These are phyloP conservation scores for Elephas maximus DNA, from an alignment of 2,113 vertebrate genomes.

Conservation along the genomic window DNA sequence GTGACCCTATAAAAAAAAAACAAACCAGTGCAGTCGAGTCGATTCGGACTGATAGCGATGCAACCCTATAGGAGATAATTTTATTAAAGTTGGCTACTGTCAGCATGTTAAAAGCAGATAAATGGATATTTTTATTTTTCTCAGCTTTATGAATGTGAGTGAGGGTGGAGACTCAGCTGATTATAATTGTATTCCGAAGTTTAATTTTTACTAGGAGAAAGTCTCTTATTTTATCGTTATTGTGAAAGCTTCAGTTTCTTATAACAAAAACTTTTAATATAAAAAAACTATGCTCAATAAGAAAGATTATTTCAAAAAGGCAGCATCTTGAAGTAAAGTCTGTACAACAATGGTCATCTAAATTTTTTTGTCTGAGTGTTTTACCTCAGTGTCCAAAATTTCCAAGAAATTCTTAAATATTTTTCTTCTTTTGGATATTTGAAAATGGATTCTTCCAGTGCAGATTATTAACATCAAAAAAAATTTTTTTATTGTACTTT, in stretches of 20 bases:
- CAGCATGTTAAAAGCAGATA: not conserved
- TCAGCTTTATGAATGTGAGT: not conserved
- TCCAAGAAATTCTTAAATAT: not conserved
- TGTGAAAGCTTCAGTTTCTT: not conserved
- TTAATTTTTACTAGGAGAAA: not conserved
- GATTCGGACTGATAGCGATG: too few species aligned
- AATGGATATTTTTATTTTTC: not conserved
- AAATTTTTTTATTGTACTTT: too few species aligned
- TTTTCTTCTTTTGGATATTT: not conserved
- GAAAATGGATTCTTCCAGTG: not conserved
- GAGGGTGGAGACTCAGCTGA: not conserved
- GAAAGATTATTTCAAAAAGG: not conserved
- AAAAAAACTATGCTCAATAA: not conserved
- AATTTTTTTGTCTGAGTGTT: not conserved
- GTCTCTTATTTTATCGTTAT: not conserved
- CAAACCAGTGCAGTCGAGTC: too few species aligned
- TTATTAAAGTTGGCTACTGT: not conserved
- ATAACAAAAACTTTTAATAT: not conserved
- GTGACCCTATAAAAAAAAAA: too few species aligned
- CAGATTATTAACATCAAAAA: too few species aligned
- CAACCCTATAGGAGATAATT: too few species aligned
- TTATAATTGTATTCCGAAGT: not conserved
- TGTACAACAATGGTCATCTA: rapidly evolving
- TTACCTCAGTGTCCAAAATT: not conserved
- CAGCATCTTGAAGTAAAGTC: not conserved